These are phyloP conservation scores for Clunio marinus DNA, from an alignment of 2,888 invertebrate genomes.

Conservation along the genomic window DNA sequence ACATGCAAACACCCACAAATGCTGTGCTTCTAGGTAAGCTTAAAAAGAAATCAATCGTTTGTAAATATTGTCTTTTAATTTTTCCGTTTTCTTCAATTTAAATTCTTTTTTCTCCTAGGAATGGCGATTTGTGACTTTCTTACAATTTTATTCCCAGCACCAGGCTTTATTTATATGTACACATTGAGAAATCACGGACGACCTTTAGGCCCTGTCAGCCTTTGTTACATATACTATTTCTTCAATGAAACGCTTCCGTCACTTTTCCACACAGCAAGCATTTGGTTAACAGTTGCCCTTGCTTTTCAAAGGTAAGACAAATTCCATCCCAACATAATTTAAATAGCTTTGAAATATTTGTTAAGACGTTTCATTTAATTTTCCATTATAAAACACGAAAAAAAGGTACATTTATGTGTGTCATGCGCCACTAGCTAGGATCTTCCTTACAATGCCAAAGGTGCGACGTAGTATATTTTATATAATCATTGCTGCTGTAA, in stretches of 20 bases:
- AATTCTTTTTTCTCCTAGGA: conserved; percentile 46
- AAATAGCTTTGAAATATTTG: conserved; percentile 21
- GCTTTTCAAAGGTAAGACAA: conserved; percentile 70
- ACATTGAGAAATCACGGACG: conserved; percentile 83
- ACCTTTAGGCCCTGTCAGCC: conserved; percentile 60
- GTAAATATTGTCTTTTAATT: conserved; percentile 16
- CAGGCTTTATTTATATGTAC: conserved; percentile 89
- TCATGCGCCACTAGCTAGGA: conserved; percentile 81
- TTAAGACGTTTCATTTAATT: not conserved
- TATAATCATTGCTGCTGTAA: conserved; percentile 71
- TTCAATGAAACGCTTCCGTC: conserved; percentile 37
- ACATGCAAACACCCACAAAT: conserved; percentile 90
- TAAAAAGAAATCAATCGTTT: not conserved
- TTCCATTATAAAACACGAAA: not conserved
- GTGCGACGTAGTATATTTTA: conserved; percentile 74
- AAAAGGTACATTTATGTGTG: conserved; percentile 84
- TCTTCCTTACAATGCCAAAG: conserved; percentile 67
- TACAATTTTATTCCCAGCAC: conserved; percentile 84
- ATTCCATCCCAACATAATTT: too few species aligned
- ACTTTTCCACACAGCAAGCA: conserved; percentile 89
- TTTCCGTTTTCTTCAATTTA: conserved; percentile 1
- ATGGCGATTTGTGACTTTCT: conserved; percentile 95
- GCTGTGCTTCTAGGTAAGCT: conserved; percentile 71
- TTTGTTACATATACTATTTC: conserved; percentile 36
- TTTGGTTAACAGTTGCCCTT: conserved; percentile 86